A percentile compares a stretch with the other conserved stretches of the same genome.
phyloP scores from a whole-genome alignment of 1,140 invertebrate genomes.

The Heliconius congener region DNA sequence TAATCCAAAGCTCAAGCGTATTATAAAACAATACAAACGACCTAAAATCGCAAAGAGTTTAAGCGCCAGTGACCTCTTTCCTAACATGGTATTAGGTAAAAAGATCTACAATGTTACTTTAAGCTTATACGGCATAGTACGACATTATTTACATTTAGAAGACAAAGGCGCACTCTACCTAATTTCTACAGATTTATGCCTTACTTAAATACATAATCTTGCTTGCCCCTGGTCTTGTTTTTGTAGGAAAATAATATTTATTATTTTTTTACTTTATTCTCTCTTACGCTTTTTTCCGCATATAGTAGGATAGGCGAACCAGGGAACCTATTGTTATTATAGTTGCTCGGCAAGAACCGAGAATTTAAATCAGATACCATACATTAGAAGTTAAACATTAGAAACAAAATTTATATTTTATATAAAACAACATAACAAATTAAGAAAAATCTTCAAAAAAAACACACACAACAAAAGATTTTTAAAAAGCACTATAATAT shows the following conservation, averaged over 20 bases:
- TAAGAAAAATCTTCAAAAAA: no score
- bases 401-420: no score
- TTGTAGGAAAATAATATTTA: neutral
- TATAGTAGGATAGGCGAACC: no score
- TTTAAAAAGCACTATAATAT: neutral
- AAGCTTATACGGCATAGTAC: neutral
- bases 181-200: neutral
- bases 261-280: no score
- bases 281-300: no score
- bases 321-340: no score
- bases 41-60: conserved; percentile 30
- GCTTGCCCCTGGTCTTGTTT: neutral
- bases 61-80: conserved; percentile 25
- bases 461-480: neutral
- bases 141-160: neutral
- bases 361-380: no score
- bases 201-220: neutral
- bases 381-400: no score
- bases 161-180: neutral
- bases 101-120: conserved; percentile 7
- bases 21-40: neutral
- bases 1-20: neutral
- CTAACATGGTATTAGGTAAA: conserved; percentile 15
- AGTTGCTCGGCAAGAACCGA: no score
- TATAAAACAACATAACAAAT: no score